Conservation (phyloP, 1,140 invertebrate species). For the Drosophila carrolli region DNA sequence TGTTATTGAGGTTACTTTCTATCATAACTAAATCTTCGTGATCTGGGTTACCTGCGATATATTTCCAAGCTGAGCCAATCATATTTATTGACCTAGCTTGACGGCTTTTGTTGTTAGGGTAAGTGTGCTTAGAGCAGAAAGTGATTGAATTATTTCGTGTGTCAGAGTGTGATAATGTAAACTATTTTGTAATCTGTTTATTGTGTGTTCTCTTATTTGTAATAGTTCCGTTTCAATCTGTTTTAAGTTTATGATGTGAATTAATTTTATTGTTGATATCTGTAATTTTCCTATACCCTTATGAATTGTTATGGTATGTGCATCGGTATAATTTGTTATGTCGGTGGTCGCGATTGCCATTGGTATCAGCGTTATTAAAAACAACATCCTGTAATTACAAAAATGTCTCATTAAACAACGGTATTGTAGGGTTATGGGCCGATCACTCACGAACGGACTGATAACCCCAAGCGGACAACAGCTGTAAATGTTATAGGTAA, state of each 20-base stretch:
- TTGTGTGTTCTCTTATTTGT: background rate
- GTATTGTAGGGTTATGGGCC: background rate
- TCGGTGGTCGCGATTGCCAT: too few species aligned
- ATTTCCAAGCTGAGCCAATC: background rate
- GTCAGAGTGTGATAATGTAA: slow-evolving; percentile 1
- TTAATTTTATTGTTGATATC: slow-evolving; percentile 2
- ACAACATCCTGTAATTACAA: too few species aligned
- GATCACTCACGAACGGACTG: too few species aligned
- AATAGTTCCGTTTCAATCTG: background rate
- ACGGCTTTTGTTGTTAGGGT: background rate
- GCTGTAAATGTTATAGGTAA: background rate
- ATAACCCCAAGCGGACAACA: too few species aligned
- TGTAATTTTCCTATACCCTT: slow-evolving; percentile 1
- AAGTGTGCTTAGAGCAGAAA: background rate
- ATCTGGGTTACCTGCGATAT: background rate
- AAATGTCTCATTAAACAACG: too few species aligned
- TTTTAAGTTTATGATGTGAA: background rate
- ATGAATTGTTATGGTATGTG: background rate
- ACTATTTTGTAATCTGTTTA: background rate
- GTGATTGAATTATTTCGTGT: slow-evolving; percentile 8
- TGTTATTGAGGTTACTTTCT: background rate
- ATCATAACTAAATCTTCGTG: slow-evolving; percentile 5
- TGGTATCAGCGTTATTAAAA: background rate
- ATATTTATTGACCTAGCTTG: background rate
- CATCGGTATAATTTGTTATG: slow-evolving; percentile 2